phyloP scores from a whole-genome alignment of 1,140 invertebrate genomes.

The Trichomalopsis sarcophagae region DNA sequence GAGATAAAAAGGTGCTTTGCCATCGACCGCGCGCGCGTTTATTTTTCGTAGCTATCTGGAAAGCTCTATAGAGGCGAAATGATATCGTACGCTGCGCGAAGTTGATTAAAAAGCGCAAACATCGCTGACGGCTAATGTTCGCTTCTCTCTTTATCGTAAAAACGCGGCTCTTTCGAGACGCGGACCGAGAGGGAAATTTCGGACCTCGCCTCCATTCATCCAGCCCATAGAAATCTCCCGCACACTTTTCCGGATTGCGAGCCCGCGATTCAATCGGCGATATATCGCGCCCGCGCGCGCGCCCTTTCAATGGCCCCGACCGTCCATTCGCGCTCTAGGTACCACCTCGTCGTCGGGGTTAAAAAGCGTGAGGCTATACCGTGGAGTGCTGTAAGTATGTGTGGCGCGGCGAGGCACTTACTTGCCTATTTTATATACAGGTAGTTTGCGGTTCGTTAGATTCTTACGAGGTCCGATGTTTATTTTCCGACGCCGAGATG shows the following conservation, averaged over 20 bases:
- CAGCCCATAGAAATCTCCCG: background rate
- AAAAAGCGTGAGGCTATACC: background rate
- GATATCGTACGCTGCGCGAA: no score
- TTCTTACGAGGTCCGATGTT: background rate
- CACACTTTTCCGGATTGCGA: slow-evolving; percentile 6
- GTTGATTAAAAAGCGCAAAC: no score
- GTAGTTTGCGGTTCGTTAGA: background rate
- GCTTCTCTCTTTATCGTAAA: no score
- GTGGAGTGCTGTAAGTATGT: background rate
- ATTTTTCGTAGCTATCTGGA: no score
- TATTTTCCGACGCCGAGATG: background rate
- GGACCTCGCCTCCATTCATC: background rate
- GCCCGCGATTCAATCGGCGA: background rate
- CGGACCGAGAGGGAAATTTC: background rate
- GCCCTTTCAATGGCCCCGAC: background rate
- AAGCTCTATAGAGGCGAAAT: no score
- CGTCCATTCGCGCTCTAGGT: background rate
- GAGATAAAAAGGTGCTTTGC: no score
- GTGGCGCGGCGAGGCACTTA: background rate
- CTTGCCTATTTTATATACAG: background rate
- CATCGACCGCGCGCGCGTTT: no score
- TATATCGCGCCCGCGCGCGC: background rate
- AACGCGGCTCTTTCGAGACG: background rate
- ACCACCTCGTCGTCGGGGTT: background rate
- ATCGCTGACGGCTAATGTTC: no score